These are phyloP conservation scores for Keiferia lycopersicella DNA, from an alignment of 2,888 invertebrate species.

Conservation along the genomic window DNA sequence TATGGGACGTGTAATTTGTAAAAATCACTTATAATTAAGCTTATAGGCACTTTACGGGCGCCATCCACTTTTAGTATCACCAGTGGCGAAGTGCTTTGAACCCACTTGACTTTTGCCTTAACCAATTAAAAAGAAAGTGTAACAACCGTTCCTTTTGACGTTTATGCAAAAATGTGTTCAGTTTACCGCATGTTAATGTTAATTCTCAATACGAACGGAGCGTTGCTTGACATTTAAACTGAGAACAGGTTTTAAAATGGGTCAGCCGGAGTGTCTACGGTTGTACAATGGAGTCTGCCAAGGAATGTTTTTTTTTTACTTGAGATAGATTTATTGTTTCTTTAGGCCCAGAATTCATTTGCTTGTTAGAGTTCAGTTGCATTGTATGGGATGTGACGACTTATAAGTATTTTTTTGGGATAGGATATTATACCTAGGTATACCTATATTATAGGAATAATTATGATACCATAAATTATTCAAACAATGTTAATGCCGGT, in stretches of 20 bases:
- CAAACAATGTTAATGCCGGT: no score
- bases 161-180: conserved; percentile 19
- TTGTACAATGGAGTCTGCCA: background rate
- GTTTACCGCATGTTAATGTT: conserved; percentile 11
- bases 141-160: conserved; percentile 17
- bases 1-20: no score
- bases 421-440: no score
- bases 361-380: background rate
- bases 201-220: conserved; percentile 5
- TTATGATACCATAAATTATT: no score
- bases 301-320: background rate
- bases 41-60: background rate
- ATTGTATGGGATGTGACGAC: no score
- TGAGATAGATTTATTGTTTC: background rate
- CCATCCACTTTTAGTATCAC: background rate
- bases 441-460: no score
- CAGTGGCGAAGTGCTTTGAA: conserved; percentile 9
- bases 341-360: background rate
- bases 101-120: conserved; percentile 14
- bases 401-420: no score
- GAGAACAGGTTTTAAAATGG: conserved; percentile 19
- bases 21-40: no score
- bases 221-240: conserved; percentile 19
- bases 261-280: conserved; percentile 13
- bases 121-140: conserved; percentile 22